Conservation (phyloP, 2,888 invertebrate genomes). For the Stenichneumon culpator region DNA sequence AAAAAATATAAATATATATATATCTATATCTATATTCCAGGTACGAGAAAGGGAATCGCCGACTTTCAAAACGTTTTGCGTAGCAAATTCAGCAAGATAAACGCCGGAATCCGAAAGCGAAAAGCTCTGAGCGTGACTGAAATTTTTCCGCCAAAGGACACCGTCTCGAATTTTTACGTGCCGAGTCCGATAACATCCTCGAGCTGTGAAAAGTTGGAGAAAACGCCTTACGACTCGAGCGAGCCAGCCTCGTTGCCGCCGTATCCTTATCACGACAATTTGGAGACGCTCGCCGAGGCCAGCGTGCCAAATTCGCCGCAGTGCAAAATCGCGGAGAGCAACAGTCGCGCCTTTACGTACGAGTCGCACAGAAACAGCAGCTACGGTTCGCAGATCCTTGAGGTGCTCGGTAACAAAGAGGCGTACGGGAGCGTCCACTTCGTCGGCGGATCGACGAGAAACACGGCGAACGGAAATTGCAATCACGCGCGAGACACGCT, state of each 20-base stretch:
- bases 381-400: conserved; percentile 39
- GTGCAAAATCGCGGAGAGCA: conserved; percentile 70
- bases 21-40: conserved; percentile 63
- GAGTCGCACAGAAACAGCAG: conserved; percentile 66
- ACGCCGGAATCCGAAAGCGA: conserved; percentile 89
- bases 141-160: conserved; percentile 85
- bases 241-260: conserved; percentile 86
- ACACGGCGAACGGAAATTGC: conserved; percentile 25
- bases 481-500: conserved; percentile 67
- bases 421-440: conserved; percentile 74
- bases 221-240: conserved; percentile 68
- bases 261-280: conserved; percentile 82
- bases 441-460: conserved; percentile 19
- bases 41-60: conserved; percentile 87
- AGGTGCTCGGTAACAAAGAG: conserved; percentile 66
- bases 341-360: conserved; percentile 69
- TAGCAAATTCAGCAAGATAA: conserved; percentile 90
- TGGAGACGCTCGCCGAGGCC: conserved; percentile 84
- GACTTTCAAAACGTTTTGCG: conserved; percentile 87
- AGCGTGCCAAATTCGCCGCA: conserved; percentile 81
- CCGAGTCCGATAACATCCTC: conserved; percentile 87
- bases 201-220: conserved; percentile 76
- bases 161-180: conserved; percentile 88
- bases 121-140: conserved; percentile 90
- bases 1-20: no score